Percentiles rank a stretch among this genome's conserved stretches.
These are phyloP conservation scores for Uloborus plumipes DNA, from an alignment of 2,888 invertebrate genomes.

Conservation along the genomic window DNA sequence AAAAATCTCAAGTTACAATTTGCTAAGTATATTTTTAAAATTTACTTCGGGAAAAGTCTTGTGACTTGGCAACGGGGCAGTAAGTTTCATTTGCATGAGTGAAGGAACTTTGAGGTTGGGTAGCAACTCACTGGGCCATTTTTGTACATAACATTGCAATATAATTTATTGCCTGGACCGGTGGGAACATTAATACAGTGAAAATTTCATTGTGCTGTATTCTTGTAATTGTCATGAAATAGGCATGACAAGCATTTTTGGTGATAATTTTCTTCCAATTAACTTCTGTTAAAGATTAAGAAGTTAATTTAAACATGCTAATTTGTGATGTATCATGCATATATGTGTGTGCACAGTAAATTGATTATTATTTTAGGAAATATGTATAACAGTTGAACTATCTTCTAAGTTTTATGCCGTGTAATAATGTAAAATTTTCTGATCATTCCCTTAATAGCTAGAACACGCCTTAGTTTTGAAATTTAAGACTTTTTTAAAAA, in stretches of 20 bases:
- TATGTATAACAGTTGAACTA: no score
- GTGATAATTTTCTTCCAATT: constrained; percentile 59
- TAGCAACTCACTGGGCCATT: constrained; percentile 43
- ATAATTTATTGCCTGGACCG: constrained; percentile 50
- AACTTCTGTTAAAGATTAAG: constrained; percentile 38
- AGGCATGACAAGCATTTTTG: constrained; percentile 48
- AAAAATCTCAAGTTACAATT: neutral
- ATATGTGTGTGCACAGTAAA: constrained; percentile 50
- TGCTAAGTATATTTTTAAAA: neutral
- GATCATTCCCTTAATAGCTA: no score
- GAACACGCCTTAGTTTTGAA: no score
- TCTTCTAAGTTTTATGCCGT: no score
- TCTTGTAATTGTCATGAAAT: constrained; percentile 50
- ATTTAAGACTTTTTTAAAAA: no score
- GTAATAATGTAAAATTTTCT: no score
- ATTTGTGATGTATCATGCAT: constrained; percentile 32
- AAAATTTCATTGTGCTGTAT: constrained; percentile 51
- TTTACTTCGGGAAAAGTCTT: neutral
- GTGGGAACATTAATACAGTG: constrained; percentile 52
- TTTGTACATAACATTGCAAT: constrained; percentile 53
- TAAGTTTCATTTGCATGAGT: neutral
- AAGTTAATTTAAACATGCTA: neutral
- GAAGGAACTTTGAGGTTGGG: constrained; percentile 2
- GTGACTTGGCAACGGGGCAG: constrained; percentile 25
- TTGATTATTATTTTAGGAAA: no score